Evolutionary conservation across 2,797 vertebrate species (phyloP).

Genomic region (Neosalanx taihuensis): DNA sequence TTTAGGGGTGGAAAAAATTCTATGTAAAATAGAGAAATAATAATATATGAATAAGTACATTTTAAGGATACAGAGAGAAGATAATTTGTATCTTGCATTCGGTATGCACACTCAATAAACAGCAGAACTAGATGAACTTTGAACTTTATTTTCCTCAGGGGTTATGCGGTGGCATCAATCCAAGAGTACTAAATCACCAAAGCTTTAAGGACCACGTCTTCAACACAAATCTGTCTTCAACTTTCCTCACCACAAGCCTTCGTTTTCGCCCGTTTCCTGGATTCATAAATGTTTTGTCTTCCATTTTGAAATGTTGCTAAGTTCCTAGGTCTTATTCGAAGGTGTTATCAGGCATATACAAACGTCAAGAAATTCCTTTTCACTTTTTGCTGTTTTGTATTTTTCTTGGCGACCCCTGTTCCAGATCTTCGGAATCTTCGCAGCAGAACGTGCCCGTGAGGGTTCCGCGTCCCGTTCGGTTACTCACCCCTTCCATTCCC

Average conservation of each 20-base stretch:
- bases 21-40: no score
- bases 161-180: slow-evolving; percentile 31
- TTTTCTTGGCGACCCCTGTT: background rate
- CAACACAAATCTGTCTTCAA: slow-evolving; percentile 10
- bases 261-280: slow-evolving; percentile 13
- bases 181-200: slow-evolving; percentile 21
- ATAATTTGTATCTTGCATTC: background rate
- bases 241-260: slow-evolving; percentile 4
- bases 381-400: background rate
- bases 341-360: background rate
- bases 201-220: slow-evolving; percentile 16
- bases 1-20: background rate
- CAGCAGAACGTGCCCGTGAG: background rate
- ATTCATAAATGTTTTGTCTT: slow-evolving; percentile 33
- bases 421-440: background rate
- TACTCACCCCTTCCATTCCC: slow-evolving; percentile 4
- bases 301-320: slow-evolving; percentile 14
- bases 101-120: slow-evolving; percentile 4
- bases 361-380: background rate
- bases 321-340: background rate
- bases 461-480: slow-evolving; percentile 18
- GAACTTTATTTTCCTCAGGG: slow-evolving; percentile 1
- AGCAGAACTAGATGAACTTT: slow-evolving; percentile 6
- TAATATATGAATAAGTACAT: background rate
- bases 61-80: background rate